These are phyloP conservation scores for Heteromurus nitidus DNA, from an alignment of 2,888 invertebrate species.

Conservation along the genomic window DNA sequence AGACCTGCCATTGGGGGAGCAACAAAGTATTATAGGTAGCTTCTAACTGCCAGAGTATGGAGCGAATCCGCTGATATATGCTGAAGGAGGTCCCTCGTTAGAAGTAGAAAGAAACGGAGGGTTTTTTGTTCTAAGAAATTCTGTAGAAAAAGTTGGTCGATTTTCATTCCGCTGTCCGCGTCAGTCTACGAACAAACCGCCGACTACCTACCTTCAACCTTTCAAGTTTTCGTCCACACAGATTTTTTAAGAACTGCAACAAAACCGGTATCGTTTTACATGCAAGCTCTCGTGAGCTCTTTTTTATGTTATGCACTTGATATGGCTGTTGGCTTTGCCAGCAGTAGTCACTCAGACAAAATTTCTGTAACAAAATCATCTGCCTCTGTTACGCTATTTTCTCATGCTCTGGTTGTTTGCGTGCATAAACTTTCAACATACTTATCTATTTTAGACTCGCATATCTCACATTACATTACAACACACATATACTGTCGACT, in stretches of 20 bases:
- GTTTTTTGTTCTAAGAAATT: slow-evolving; percentile 12
- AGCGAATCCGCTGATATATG: too few species aligned
- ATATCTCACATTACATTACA: slow-evolving; percentile 26
- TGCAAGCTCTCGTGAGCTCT: not conserved
- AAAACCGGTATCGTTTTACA: not conserved
- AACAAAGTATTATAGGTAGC: too few species aligned
- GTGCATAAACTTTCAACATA: not conserved
- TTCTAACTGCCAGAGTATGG: too few species aligned
- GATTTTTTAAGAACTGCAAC: not conserved
- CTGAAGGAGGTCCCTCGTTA: too few species aligned
- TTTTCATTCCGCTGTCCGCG: slow-evolving; percentile 34
- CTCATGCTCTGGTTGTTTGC: not conserved
- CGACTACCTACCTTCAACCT: not conserved
- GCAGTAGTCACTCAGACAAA: slow-evolving; percentile 7
- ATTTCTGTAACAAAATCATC: slow-evolving; percentile 7
- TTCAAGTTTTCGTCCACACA: slow-evolving; percentile 13
- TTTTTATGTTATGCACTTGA: slow-evolving; percentile 29
- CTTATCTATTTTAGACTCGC: not conserved
- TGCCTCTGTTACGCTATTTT: not conserved
- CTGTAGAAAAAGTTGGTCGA: slow-evolving; percentile 20
- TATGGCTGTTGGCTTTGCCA: slow-evolving; percentile 16
- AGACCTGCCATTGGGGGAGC: too few species aligned
- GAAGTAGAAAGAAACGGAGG: not conserved
- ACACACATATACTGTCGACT: not conserved
- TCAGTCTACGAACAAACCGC: not conserved